phyloP scores from a whole-genome alignment of 2,888 invertebrate genomes.

The Colostygia pectinataria region DNA sequence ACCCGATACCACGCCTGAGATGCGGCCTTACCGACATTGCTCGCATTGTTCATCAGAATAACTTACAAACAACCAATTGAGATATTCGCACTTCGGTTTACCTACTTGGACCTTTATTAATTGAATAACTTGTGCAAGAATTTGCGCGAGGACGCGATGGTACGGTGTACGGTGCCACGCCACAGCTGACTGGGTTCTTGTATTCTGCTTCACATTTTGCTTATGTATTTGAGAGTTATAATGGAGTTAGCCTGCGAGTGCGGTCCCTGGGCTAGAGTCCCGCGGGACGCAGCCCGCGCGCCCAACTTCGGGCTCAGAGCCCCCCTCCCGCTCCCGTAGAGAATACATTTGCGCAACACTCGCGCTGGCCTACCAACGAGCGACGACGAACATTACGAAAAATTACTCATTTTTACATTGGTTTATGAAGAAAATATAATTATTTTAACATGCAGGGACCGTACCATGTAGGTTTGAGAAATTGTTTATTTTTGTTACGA shows the following conservation, averaged over 20 bases:
- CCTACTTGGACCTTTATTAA: constrained; percentile 26
- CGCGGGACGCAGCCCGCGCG: constrained; percentile 77
- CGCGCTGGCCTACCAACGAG: constrained; percentile 78
- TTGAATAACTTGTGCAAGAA: constrained; percentile 31
- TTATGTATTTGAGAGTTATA: constrained; percentile 25
- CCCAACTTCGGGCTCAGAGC: constrained; percentile 80
- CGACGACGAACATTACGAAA: constrained; percentile 73
- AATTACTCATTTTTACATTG: constrained; percentile 71
- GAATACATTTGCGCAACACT: constrained; percentile 82
- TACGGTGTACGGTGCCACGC: neutral
- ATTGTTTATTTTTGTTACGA: neutral
- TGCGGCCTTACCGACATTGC: constrained; percentile 53
- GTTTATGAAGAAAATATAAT: constrained; percentile 10
- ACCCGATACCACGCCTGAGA: constrained; percentile 51
- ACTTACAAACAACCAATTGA: constrained; percentile 54
- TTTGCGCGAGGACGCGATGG: constrained; percentile 5
- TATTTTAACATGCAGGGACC: neutral
- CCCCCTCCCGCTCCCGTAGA: constrained; percentile 67
- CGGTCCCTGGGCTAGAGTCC: constrained; percentile 69
- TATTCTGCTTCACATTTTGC: neutral
- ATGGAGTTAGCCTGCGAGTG: constrained; percentile 47
- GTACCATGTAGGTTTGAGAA: neutral
- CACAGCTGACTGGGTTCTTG: neutral
- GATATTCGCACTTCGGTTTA: constrained; percentile 32
- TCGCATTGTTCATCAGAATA: constrained; percentile 68